Conservation (phyloP, 2,113 vertebrate species). For the Choloepus hoffmanni region DNA sequence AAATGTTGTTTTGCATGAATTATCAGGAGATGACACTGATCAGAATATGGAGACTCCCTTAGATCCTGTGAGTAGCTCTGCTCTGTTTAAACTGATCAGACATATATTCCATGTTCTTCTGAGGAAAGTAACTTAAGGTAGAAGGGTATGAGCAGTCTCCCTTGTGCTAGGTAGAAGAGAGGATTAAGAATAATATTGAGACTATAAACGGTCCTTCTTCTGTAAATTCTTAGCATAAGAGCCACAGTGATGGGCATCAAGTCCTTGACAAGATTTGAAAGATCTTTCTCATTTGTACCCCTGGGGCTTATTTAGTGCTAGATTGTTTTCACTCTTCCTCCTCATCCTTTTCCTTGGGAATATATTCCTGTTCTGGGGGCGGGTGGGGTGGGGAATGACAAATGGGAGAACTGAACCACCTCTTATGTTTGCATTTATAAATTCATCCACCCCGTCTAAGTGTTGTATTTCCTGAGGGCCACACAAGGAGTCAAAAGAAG, state of each 20-base stretch:
- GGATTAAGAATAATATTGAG: constrained; percentile 13
- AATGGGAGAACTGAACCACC: neutral
- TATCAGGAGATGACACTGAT: constrained; percentile 89
- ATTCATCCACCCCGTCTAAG: neutral
- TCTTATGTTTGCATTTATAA: constrained; percentile 41
- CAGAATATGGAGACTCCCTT: constrained; percentile 45
- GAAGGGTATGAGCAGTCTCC: neutral
- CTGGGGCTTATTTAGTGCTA: neutral
- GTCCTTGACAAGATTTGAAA: neutral
- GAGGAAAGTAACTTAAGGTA: neutral
- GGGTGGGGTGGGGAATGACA: neutral
- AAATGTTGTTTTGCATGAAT: constrained; percentile 93
- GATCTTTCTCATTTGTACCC: neutral
- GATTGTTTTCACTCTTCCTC: neutral
- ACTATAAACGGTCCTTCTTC: neutral
- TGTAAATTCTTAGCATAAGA: neutral
- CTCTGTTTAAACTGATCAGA: neutral
- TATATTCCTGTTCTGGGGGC: neutral
- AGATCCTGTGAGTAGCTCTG: constrained; percentile 83
- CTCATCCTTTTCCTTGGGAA: neutral
- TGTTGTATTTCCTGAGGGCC: constrained; percentile 22
- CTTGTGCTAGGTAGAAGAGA: neutral
- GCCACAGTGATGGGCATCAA: neutral
- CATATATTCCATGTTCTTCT: neutral
- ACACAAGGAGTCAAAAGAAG: constrained; percentile 30